These are phyloP conservation scores for Orientallactaga bullata DNA, from an alignment of 2,113 vertebrate genomes.

Conservation along the genomic window DNA sequence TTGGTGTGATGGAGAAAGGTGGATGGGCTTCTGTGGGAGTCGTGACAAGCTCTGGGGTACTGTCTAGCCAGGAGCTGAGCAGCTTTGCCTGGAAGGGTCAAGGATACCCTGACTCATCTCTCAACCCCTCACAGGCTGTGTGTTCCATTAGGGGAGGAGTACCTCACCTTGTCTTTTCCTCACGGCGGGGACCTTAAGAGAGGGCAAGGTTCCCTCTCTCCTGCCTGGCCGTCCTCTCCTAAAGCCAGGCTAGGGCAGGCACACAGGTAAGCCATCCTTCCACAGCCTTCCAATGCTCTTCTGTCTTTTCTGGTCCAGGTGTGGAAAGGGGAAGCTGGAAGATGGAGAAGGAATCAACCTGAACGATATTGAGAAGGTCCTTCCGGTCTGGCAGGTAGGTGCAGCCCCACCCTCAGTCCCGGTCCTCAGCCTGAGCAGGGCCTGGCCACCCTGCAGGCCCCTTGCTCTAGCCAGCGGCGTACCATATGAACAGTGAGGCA, in stretches of 20 bases:
- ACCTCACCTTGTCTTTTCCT: not conserved
- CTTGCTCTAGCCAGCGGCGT: fast-evolving
- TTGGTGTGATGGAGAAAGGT: not conserved
- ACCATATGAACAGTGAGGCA: fast-evolving
- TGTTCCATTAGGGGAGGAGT: not conserved
- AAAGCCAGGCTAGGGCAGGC: not conserved
- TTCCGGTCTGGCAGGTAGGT: slow-evolving; percentile 94
- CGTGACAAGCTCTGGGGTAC: not conserved
- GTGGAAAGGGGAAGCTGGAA: slow-evolving; percentile 94
- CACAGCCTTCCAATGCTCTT: slow-evolving; percentile 12
- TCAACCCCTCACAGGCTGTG: not conserved
- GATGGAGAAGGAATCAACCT: slow-evolving; percentile 95
- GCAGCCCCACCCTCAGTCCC: fast-evolving
- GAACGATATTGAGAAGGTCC: slow-evolving; percentile 96
- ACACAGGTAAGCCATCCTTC: fast-evolving
- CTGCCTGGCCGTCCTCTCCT: fast-evolving
- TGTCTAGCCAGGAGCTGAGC: not conserved
- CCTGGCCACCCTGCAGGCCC: not conserved
- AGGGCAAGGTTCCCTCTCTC: not conserved
- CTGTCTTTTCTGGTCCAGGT: slow-evolving; percentile 86
- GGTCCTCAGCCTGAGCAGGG: not conserved
- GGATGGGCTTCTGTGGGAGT: not conserved
- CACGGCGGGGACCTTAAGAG: not conserved
- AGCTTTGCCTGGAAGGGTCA: not conserved
- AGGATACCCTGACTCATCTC: not conserved